phyloP scores from a whole-genome alignment of 2,888 invertebrate genomes.

The Limnephilus rhombicus region DNA sequence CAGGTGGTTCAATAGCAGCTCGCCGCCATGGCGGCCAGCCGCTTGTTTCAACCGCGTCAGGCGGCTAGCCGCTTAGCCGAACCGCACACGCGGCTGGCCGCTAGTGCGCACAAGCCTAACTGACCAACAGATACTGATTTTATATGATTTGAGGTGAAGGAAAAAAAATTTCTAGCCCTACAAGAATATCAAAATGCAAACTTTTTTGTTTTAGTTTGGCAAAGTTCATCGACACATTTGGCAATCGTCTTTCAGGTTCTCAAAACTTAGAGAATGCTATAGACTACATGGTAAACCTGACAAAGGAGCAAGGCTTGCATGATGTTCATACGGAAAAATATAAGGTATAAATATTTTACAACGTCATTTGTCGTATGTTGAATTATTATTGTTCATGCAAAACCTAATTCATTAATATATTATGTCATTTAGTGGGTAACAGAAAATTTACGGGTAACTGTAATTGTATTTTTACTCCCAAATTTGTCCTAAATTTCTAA shows the following conservation, averaged over 20 bases:
- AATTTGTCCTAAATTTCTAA: neutral
- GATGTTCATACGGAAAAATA: slow-evolving; percentile 83
- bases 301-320: slow-evolving; percentile 74
- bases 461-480: no score
- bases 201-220: slow-evolving; percentile 69
- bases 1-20: no score
- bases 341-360: slow-evolving; percentile 29
- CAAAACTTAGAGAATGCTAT: slow-evolving; percentile 82
- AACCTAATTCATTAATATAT: no score
- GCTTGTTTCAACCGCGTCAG: no score
- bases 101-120: no score
- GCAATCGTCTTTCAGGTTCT: slow-evolving; percentile 81
- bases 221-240: slow-evolving; percentile 79
- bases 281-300: slow-evolving; percentile 79
- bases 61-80: no score
- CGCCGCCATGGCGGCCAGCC: no score
- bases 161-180: neutral
- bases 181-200: no score
- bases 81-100: no score
- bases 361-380: neutral
- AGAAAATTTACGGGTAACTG: no score
- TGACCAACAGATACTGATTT: neutral
- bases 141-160: neutral
- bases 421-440: no score
- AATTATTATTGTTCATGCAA: neutral